Conservation (phyloP, 2,888 invertebrate genomes). For the Colletes collaris region DNA sequence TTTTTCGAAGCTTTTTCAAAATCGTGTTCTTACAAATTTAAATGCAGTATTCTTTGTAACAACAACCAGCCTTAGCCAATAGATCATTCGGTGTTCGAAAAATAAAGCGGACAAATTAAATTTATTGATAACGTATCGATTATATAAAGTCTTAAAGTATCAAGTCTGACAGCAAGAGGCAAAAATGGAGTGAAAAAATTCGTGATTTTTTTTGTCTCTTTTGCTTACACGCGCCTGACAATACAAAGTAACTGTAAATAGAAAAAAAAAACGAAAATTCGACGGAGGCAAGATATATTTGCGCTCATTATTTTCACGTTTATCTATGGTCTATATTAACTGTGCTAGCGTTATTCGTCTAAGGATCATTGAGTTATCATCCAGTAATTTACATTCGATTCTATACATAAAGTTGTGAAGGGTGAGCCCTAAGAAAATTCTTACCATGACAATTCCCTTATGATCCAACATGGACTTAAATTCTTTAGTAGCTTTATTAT, state of each 20-base stretch:
- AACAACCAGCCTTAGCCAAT: conserved; percentile 73
- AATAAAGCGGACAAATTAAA: conserved; percentile 65
- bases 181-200: conserved; percentile 21
- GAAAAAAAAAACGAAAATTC: conserved; percentile 41
- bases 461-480: conserved; percentile 39
- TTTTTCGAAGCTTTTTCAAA: conserved; percentile 62
- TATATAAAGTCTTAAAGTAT: conserved; percentile 53
- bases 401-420: conserved; percentile 61
- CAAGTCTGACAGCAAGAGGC: conserved; percentile 38
- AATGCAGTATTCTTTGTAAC: conserved; percentile 64
- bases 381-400: conserved; percentile 70
- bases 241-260: conserved; percentile 40
- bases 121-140: conserved; percentile 45
- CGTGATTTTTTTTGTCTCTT: conserved; percentile 10
- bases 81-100: conserved; percentile 52
- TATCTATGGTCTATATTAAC: conserved; percentile 60
- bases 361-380: conserved; percentile 58
- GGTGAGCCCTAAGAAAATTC: conserved; percentile 57
- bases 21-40: conserved; percentile 73
- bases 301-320: conserved; percentile 48
- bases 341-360: conserved; percentile 60
- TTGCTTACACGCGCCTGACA: conserved; percentile 21
- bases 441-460: conserved; percentile 64
- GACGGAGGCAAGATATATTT: conserved; percentile 58
- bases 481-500: conserved; percentile 27